Conservation (phyloP, 2,888 invertebrate species). For the Quadriops clusia region DNA sequence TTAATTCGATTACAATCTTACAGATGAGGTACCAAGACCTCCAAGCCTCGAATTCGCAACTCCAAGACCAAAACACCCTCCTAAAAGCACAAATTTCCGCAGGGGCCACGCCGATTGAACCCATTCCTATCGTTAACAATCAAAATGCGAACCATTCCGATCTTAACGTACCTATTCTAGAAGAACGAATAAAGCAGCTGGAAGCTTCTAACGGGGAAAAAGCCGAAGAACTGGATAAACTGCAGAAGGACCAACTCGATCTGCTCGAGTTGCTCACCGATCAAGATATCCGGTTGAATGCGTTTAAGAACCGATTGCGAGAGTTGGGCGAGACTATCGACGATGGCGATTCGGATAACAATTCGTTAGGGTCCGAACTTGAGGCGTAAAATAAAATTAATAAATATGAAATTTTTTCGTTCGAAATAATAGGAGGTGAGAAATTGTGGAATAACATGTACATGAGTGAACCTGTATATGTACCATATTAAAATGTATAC, state of each 20-base stretch:
- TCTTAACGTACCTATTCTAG: too few relatives aligned
- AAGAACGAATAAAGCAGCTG: slow-evolving; percentile 23
- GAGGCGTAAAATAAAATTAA: slow-evolving; percentile 1
- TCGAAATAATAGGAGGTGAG: too few relatives aligned
- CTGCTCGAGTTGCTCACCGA: slow-evolving; percentile 79
- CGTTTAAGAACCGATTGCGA: slow-evolving; percentile 30
- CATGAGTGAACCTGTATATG: too few relatives aligned
- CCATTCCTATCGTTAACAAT: slow-evolving; percentile 1
- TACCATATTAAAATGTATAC: too few relatives aligned
- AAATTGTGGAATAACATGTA: too few relatives aligned
- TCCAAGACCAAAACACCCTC: slow-evolving; percentile 78
- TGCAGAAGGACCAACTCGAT: slow-evolving; percentile 88
- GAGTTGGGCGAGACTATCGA: slow-evolving; percentile 32
- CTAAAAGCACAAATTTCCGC: slow-evolving; percentile 58
- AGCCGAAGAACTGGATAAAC: slow-evolving; percentile 45
- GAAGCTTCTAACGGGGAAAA: slow-evolving; percentile 32
- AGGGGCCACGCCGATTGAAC: slow-evolving; percentile 8
- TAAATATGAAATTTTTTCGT: too few relatives aligned
- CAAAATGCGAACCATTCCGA: slow-evolving; percentile 4
- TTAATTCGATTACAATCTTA: too few relatives aligned
- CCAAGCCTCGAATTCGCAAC: slow-evolving; percentile 55
- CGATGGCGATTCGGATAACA: slow-evolving; percentile 30
- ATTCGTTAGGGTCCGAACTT: slow-evolving; percentile 17
- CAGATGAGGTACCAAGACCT: slow-evolving; percentile 52
- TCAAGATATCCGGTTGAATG: slow-evolving; percentile 50